These are phyloP conservation scores for Peromyscus leucopus DNA, from an alignment of 2,113 vertebrate genomes.

Conservation along the genomic window DNA sequence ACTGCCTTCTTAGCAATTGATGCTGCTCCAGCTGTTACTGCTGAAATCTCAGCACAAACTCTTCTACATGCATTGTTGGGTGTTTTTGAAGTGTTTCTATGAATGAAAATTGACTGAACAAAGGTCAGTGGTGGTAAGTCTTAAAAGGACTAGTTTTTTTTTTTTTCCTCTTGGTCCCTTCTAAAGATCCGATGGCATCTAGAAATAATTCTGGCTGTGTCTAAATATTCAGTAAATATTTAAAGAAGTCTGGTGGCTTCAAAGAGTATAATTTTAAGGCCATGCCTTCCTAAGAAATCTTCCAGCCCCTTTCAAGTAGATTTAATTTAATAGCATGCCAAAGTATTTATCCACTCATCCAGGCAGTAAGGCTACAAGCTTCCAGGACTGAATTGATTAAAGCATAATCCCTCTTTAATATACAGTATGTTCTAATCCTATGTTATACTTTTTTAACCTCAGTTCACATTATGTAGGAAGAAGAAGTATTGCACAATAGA, in stretches of 20 bases:
- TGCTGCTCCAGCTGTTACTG: not conserved
- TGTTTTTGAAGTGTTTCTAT: constrained; percentile 8
- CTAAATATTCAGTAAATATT: constrained; percentile 55
- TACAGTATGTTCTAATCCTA: not conserved
- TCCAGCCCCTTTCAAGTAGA: constrained; percentile 51
- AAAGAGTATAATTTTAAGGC: constrained; percentile 24
- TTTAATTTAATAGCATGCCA: not conserved
- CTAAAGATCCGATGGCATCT: constrained; percentile 32
- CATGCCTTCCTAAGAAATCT: constrained; percentile 22
- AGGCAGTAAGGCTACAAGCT: not conserved
- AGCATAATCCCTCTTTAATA: not conserved
- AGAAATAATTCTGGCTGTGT: constrained; percentile 5
- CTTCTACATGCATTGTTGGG: not conserved
- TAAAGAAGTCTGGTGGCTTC: constrained; percentile 15
- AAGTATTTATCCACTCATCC: constrained; percentile 3
- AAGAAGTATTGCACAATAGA: not conserved
- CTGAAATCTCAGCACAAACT: constrained; percentile 2
- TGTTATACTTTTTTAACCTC: not conserved
- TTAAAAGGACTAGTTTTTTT: not conserved
- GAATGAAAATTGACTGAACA: constrained; percentile 1
- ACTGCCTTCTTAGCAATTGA: not conserved
- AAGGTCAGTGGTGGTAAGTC: not conserved
- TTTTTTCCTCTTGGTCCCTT: not conserved
- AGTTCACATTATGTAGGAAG: not conserved
- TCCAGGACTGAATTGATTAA: not conserved